Evolutionary conservation across 2,797 vertebrate species (phyloP).

Genomic region (Etheostoma perlongum): DNA sequence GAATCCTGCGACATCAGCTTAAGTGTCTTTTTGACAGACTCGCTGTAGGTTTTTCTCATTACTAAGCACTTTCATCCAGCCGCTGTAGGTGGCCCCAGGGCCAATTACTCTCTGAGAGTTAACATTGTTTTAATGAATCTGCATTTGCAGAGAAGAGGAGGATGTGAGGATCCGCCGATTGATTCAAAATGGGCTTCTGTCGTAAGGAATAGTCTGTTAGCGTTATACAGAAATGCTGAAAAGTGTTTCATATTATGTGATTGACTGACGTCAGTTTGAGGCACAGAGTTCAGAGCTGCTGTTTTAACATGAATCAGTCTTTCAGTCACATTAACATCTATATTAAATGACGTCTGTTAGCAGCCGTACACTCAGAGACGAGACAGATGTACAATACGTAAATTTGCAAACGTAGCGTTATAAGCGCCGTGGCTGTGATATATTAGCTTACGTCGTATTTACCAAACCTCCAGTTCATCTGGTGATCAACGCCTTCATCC

Average conservation of each 20-base stretch:
- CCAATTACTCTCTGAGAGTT: slow-evolving; percentile 59
- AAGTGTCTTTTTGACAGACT: slow-evolving; percentile 76
- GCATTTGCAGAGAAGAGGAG: slow-evolving; percentile 29
- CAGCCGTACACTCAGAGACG: background rate
- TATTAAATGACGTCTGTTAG: background rate
- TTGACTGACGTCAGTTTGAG: background rate
- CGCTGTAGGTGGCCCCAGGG: slow-evolving; percentile 45
- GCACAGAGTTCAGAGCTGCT: background rate
- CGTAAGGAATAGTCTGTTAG: background rate
- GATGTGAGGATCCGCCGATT: slow-evolving; percentile 19
- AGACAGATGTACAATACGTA: no score
- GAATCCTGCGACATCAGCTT: slow-evolving; percentile 59
- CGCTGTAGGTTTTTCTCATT: slow-evolving; percentile 42
- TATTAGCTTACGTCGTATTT: no score
- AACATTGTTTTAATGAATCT: slow-evolving; percentile 56
- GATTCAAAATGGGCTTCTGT: background rate
- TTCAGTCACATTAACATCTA: slow-evolving; percentile 10
- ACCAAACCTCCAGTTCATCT: no score
- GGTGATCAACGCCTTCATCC: no score
- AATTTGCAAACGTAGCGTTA: no score
- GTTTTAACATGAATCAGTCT: background rate
- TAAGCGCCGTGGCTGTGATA: no score
- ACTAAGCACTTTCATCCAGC: slow-evolving; percentile 59
- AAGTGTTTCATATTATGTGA: background rate
- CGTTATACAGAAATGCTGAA: background rate